A percentile compares a stretch with the other conserved stretches of the same genome.
Conservation (phyloP, 1,140 invertebrate species). For the Sitodiplosis mosellana region DNA sequence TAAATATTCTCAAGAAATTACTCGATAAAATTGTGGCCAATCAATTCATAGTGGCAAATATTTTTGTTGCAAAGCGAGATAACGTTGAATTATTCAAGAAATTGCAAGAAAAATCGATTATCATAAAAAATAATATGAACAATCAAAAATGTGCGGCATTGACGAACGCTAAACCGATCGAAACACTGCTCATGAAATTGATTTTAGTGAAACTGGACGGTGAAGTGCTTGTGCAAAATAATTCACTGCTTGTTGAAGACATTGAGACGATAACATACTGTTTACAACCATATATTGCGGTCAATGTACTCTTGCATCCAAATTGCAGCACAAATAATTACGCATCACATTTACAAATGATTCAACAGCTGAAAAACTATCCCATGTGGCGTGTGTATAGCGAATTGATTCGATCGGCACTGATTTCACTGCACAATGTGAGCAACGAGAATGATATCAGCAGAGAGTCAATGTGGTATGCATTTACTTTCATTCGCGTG, state of each 20-base stretch:
- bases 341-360: conserved; percentile 60
- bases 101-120: conserved; percentile 15
- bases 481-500: conserved; percentile 82
- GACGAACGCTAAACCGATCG: conserved; percentile 1
- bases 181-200: conserved; percentile 19
- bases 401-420: conserved; percentile 73
- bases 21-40: conserved; percentile 49
- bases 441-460: conserved; percentile 45
- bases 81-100: conserved; percentile 26
- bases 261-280: conserved; percentile 51
- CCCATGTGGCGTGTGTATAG: conserved; percentile 55
- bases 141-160: conserved; percentile 4
- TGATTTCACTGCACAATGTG: conserved; percentile 70
- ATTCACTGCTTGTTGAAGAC: conserved; percentile 25
- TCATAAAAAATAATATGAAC: conserved; percentile 11
- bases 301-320: conserved; percentile 55
- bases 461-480: conserved; percentile 74
- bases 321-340: conserved; percentile 57
- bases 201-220: conserved; percentile 15
- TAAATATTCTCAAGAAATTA: too few species aligned
- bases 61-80: conserved; percentile 62
- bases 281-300: conserved; percentile 51
- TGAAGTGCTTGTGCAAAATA: neutral
- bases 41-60: conserved; percentile 61
- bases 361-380: conserved; percentile 64